These are phyloP conservation scores for Mustela lutreola DNA, from an alignment of 2,113 vertebrate genomes.

Conservation along the genomic window DNA sequence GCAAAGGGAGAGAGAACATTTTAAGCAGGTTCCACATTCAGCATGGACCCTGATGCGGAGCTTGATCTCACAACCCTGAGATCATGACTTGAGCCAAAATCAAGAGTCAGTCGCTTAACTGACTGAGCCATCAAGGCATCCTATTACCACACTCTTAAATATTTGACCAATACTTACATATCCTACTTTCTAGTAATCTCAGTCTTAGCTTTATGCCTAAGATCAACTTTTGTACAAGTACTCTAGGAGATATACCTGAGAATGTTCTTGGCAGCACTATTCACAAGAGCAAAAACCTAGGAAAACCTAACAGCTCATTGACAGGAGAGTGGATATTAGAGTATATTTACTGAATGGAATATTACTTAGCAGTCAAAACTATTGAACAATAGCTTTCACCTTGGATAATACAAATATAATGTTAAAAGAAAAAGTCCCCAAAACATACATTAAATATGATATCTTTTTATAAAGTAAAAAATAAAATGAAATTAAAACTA, in stretches of 20 bases:
- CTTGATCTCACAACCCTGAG: background rate
- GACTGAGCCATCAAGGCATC: background rate
- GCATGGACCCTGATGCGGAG: background rate
- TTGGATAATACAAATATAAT: background rate
- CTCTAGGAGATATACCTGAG: background rate
- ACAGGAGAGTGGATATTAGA: background rate
- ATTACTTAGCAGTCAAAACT: constrained; percentile 15
- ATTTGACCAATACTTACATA: background rate
- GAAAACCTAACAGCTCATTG: background rate
- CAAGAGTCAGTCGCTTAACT: background rate
- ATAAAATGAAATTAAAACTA: background rate
- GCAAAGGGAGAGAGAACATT: background rate
- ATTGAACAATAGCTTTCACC: background rate
- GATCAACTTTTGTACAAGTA: background rate
- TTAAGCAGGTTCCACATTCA: background rate
- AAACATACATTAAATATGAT: background rate
- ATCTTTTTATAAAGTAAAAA: background rate
- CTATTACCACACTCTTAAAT: background rate
- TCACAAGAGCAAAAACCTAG: background rate
- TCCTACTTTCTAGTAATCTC: background rate
- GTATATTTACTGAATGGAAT: background rate
- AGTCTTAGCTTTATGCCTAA: background rate
- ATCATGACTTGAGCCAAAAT: background rate
- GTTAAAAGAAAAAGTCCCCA: background rate
- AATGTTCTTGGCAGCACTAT: background rate